Percentiles rank a stretch among this genome's conserved stretches.
phyloP scores from a whole-genome alignment of 2,113 vertebrate genomes.

The Tonatia bakeri region DNA sequence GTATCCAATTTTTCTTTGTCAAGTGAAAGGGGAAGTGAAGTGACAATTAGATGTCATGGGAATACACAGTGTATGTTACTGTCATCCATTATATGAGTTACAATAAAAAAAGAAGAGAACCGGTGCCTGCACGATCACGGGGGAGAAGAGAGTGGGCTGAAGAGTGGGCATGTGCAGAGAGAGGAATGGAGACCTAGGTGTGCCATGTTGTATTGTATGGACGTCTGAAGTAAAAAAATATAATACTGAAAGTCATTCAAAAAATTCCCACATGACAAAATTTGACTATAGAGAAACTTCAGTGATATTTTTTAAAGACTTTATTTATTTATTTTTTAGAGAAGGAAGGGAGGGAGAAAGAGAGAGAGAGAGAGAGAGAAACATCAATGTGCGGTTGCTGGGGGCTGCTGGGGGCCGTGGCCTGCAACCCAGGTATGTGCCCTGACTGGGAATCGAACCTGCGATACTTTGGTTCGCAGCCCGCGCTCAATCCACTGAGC shows the following conservation, averaged over 20 bases:
- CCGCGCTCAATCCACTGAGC: too few species aligned
- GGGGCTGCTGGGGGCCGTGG: too few species aligned
- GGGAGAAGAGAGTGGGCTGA: not conserved
- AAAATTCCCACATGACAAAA: not conserved
- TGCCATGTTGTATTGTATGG: not conserved
- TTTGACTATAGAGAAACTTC: not conserved
- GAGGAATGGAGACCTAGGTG: not conserved
- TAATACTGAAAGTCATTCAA: not conserved
- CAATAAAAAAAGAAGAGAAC: not conserved
- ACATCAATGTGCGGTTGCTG: too few species aligned
- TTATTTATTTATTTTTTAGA: too few species aligned
- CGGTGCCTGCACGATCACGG: too few species aligned
- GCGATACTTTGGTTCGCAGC: too few species aligned
- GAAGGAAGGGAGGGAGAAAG: too few species aligned
- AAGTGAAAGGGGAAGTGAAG: not conserved
- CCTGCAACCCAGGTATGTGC: too few species aligned
- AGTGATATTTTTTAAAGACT: too few species aligned
- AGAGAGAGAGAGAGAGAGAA: too few species aligned
- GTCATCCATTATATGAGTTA: not conserved
- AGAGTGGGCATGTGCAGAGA: rapidly evolving
- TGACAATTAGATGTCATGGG: not conserved
- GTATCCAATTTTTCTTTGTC: not conserved
- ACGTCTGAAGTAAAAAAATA: not conserved
- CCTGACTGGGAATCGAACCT: too few species aligned
- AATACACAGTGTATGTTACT: not conserved